Percentiles rank a stretch among this genome's conserved stretches.
phyloP scores from a whole-genome alignment of 2,113 vertebrate species.

The Desmodus rotundus region DNA sequence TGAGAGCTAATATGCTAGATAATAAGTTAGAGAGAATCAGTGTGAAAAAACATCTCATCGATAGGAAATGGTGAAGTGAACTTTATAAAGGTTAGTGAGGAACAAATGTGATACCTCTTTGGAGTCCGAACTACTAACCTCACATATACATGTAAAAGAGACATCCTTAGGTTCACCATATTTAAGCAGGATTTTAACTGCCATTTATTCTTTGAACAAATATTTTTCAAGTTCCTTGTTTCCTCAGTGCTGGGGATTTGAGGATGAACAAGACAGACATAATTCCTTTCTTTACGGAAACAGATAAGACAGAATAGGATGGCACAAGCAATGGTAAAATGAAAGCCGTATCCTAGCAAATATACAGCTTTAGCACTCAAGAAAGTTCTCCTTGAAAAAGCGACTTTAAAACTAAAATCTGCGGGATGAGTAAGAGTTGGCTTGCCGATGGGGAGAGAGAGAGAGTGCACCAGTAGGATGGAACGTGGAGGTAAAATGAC shows the following conservation, averaged over 20 bases:
- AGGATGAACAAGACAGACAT: neutral
- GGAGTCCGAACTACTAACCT: neutral
- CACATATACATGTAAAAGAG: neutral
- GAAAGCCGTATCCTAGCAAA: neutral
- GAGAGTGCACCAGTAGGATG: neutral
- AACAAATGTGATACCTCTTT: neutral
- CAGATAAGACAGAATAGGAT: neutral
- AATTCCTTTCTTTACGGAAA: constrained; percentile 1
- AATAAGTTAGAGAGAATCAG: neutral
- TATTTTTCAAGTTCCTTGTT: constrained; percentile 18
- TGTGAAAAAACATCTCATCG: neutral
- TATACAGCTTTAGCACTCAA: neutral
- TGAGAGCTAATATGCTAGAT: neutral
- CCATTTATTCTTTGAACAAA: neutral
- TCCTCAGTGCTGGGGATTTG: neutral
- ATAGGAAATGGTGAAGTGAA: neutral
- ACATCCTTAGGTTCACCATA: neutral
- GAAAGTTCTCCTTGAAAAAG: neutral
- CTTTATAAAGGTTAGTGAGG: neutral
- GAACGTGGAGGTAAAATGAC: neutral
- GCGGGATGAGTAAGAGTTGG: neutral
- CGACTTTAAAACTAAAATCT: neutral
- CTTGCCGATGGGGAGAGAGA: neutral
- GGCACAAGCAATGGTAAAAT: neutral
- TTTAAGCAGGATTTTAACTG: neutral